These are phyloP conservation scores for Molorchus minor DNA, from an alignment of 2,888 invertebrate genomes.

Conservation along the genomic window DNA sequence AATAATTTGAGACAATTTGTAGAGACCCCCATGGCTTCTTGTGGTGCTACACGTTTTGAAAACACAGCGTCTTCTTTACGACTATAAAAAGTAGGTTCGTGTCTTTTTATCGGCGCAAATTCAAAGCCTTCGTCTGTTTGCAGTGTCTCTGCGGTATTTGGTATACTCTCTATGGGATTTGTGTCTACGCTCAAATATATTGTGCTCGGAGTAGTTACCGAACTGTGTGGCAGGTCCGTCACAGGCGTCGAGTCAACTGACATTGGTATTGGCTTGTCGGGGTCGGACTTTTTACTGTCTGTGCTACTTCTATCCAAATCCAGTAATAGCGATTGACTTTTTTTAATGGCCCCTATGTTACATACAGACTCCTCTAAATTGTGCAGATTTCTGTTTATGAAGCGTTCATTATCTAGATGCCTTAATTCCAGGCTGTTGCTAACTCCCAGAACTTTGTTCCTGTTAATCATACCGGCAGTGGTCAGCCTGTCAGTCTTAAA, in stretches of 20 bases:
- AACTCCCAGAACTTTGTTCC: conserved; percentile 53
- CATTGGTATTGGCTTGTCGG: conserved; percentile 53
- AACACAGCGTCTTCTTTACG: conserved; percentile 34
- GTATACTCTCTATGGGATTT: conserved; percentile 43
- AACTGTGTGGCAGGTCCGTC: conserved; percentile 46
- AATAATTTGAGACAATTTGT: conserved; percentile 54
- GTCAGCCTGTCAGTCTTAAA: conserved; percentile 32
- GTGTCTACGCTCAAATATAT: conserved; percentile 44
- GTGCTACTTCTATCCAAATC: conserved; percentile 45
- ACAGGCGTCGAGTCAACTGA: conserved; percentile 59
- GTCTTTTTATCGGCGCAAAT: conserved; percentile 20
- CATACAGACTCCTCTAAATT: conserved; percentile 14
- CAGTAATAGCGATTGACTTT: conserved; percentile 46
- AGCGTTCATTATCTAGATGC: conserved; percentile 50
- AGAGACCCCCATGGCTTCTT: conserved; percentile 61
- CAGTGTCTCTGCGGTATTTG: conserved; percentile 61
- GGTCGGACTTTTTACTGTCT: conserved; percentile 5
- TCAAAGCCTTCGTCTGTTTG: conserved; percentile 63
- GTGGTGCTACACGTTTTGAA: conserved; percentile 50
- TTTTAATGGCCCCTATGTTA: conserved; percentile 33
- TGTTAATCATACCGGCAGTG: conserved; percentile 47
- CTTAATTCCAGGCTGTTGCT: conserved; percentile 48
- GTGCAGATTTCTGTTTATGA: conserved; percentile 47
- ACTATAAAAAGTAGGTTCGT: conserved; percentile 23
- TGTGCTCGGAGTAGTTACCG: conserved; percentile 45